Conservation (phyloP, 2,797 vertebrate species). For the Hydrophis major region DNA sequence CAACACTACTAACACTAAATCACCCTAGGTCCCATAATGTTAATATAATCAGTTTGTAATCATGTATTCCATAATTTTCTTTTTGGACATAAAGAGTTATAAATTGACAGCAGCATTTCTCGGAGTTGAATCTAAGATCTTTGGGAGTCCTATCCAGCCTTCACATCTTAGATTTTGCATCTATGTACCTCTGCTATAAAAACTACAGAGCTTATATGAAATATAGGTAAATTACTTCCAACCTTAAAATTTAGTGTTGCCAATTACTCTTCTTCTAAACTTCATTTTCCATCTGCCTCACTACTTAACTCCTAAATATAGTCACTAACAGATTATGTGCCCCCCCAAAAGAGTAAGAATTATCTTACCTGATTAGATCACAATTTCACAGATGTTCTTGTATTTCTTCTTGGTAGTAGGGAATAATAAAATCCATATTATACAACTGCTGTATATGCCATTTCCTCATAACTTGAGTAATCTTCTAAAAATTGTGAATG, state of each 20-base stretch:
- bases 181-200: neutral
- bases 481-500: neutral
- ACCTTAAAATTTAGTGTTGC: neutral
- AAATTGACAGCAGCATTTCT: neutral
- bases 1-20: neutral
- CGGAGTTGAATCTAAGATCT: neutral
- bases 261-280: slow-evolving; percentile 37
- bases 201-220: neutral
- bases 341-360: slow-evolving; percentile 41
- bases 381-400: slow-evolving; percentile 23
- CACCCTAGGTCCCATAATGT: neutral
- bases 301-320: slow-evolving; percentile 34
- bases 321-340: slow-evolving; percentile 39
- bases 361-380: slow-evolving; percentile 41
- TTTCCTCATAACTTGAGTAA: slow-evolving; percentile 21
- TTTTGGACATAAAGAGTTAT: neutral
- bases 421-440: slow-evolving; percentile 42
- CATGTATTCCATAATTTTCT: neutral
- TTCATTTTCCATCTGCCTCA: slow-evolving; percentile 36
- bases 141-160: neutral
- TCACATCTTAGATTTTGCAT: neutral
- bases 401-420: neutral
- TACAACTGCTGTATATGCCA: neutral
- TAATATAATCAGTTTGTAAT: neutral
- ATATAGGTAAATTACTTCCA: neutral